Evolutionary conservation across 2,888 invertebrate genomes (phyloP).

Genomic region (Caenorhabditis virilis): DNA sequence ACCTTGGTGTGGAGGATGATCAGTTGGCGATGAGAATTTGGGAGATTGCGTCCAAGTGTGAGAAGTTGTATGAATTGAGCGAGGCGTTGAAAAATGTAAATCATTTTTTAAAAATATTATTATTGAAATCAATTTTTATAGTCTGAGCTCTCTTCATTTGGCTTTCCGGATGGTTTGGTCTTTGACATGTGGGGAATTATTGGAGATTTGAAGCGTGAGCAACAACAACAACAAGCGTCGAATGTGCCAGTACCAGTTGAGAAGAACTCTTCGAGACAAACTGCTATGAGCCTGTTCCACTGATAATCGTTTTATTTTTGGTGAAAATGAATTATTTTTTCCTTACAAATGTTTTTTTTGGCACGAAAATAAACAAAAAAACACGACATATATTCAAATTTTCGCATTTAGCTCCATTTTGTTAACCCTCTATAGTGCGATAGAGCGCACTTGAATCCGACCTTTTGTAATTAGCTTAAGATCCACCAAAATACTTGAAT

Average conservation of each 20-base stretch:
- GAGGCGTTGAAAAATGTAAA: slow-evolving; percentile 31
- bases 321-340: too few relatives aligned
- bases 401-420: too few relatives aligned
- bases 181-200: slow-evolving; percentile 87
- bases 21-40: slow-evolving; percentile 86
- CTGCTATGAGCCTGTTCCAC: slow-evolving; percentile 13
- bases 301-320: too few relatives aligned
- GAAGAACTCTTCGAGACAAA: slow-evolving; percentile 5
- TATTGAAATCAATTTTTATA: slow-evolving; percentile 71
- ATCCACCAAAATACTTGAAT: too few relatives aligned
- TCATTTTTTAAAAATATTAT: not conserved
- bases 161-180: slow-evolving; percentile 93
- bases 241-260: slow-evolving; percentile 4
- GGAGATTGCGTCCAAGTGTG: slow-evolving; percentile 78
- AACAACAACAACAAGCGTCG: too few relatives aligned
- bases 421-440: too few relatives aligned
- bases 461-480: too few relatives aligned
- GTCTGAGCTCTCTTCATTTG: slow-evolving; percentile 91
- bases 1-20: slow-evolving; percentile 90
- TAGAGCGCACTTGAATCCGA: too few relatives aligned
- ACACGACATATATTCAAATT: too few relatives aligned
- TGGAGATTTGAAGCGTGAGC: slow-evolving; percentile 44
- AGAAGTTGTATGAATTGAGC: slow-evolving; percentile 43
- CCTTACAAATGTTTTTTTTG: too few relatives aligned
- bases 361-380: too few relatives aligned